These are phyloP conservation scores for Melanotaenia nigrans DNA, from an alignment of 2,797 vertebrate species.

Conservation along the genomic window DNA sequence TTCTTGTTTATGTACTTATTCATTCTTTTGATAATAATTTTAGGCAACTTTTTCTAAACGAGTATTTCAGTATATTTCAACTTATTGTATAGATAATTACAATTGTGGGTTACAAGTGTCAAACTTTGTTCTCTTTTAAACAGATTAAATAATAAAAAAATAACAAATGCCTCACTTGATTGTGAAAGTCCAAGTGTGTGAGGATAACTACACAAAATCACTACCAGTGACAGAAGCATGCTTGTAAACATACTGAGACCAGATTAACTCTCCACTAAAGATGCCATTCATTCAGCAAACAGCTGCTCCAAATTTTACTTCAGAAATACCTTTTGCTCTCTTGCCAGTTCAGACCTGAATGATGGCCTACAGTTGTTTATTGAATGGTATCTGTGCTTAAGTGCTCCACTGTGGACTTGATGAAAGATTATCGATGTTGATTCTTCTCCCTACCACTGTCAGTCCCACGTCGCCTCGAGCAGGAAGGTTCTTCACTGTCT, in stretches of 20 bases:
- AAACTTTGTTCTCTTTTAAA: too few relatives aligned
- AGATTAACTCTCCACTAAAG: conserved; percentile 4
- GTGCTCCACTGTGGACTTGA: conserved; percentile 78
- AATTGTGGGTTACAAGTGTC: too few relatives aligned
- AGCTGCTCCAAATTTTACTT: conserved; percentile 13
- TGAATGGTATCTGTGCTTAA: conserved; percentile 78
- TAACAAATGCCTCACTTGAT: not conserved
- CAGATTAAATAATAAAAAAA: not conserved
- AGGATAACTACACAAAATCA: not conserved
- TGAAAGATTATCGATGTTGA: conserved; percentile 88
- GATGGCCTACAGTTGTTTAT: conserved; percentile 84
- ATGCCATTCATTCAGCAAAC: conserved; percentile 8
- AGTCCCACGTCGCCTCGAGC: conserved; percentile 72
- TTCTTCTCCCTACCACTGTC: conserved; percentile 79
- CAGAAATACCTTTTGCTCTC: conserved; percentile 42
- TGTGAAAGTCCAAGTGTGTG: not conserved
- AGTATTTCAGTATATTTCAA: too few relatives aligned
- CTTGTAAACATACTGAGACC: not conserved
- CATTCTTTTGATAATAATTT: too few relatives aligned
- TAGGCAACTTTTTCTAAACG: too few relatives aligned
- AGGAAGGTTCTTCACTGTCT: conserved; percentile 84
- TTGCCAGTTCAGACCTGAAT: conserved; percentile 69
- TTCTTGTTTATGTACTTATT: too few relatives aligned
- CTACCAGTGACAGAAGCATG: not conserved
- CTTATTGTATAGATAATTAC: too few relatives aligned